A percentile compares a stretch with the other conserved stretches of the same genome.
These are phyloP conservation scores for Tipula lateralis DNA, from an alignment of 2,888 invertebrate species.

Conservation along the genomic window DNA sequence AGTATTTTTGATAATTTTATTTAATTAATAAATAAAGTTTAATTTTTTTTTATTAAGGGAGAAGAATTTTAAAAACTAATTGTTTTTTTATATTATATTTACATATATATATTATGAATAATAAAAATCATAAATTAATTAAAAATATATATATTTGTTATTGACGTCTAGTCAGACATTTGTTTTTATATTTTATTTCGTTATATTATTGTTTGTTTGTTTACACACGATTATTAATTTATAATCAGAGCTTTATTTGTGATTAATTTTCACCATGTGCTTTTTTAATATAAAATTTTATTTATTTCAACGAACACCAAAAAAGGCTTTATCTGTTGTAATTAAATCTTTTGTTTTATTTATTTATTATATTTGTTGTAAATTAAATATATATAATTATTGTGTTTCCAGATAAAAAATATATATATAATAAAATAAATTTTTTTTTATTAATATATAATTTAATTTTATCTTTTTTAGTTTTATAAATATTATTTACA, in stretches of 20 bases:
- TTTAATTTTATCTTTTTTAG: background rate
- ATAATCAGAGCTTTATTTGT: background rate
- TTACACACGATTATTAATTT: background rate
- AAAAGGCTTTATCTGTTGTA: conserved; percentile 19
- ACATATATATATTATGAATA: background rate
- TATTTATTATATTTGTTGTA: background rate
- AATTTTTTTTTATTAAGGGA: background rate
- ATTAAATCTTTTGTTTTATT: background rate
- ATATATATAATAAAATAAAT: background rate
- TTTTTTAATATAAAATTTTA: background rate
- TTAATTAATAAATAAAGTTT: background rate
- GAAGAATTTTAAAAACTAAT: background rate
- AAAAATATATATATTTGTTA: too few species aligned
- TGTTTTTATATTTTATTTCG: background rate
- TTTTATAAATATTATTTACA: background rate
- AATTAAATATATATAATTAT: background rate
- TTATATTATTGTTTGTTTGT: background rate
- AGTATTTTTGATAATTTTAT: background rate
- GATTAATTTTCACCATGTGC: background rate
- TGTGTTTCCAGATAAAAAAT: background rate
- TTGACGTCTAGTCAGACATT: background rate
- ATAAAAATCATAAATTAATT: too few species aligned
- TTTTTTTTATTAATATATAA: background rate
- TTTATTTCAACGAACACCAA: background rate
- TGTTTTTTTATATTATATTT: background rate